These are phyloP conservation scores for Drosophila sulfurigaster DNA, from an alignment of 1,140 invertebrate genomes.

Conservation along the genomic window DNA sequence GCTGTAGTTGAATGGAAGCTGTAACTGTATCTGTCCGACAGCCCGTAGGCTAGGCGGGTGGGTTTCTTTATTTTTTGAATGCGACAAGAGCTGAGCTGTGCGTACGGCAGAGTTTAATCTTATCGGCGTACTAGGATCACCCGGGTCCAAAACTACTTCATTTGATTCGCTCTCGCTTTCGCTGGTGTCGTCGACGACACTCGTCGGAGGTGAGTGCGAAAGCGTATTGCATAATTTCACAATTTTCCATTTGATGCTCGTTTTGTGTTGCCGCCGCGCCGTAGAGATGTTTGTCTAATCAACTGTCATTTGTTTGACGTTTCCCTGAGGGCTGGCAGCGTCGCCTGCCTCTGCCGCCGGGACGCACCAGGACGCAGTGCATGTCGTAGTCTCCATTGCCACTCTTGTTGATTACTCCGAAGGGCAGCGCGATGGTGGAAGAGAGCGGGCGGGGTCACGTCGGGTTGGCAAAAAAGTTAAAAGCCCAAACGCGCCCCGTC, in stretches of 20 bases:
- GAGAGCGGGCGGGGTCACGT: conserved; percentile 36
- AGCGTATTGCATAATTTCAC: conserved; percentile 85
- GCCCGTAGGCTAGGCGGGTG: conserved; percentile 24
- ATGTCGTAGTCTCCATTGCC: conserved; percentile 54
- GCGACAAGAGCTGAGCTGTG: conserved; percentile 41
- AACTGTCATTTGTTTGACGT: conserved; percentile 85
- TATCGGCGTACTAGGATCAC: conserved; percentile 73
- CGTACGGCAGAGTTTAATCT: conserved; percentile 78
- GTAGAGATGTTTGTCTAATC: conserved; percentile 85
- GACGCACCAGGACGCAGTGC: conserved; percentile 68
- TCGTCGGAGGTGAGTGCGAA: conserved; percentile 52
- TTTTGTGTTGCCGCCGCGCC: conserved; percentile 72
- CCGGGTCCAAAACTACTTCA: conserved; percentile 78
- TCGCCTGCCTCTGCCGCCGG: conserved; percentile 22
- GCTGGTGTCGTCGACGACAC: not conserved
- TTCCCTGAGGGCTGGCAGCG: conserved; percentile 75
- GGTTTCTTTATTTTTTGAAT: conserved; percentile 5
- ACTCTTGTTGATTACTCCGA: conserved; percentile 78
- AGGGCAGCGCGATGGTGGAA: conserved; percentile 33
- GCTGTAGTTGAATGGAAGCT: not conserved
- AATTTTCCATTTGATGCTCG: conserved; percentile 85
- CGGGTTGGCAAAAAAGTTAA: conserved; percentile 67
- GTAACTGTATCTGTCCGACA: conserved; percentile 33
- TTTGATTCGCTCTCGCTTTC: conserved; percentile 54
- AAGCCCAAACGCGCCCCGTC: conserved; percentile 60